These are phyloP conservation scores for Mycetomoellerius zeteki DNA, from an alignment of 1,140 invertebrate genomes.

Conservation along the genomic window DNA sequence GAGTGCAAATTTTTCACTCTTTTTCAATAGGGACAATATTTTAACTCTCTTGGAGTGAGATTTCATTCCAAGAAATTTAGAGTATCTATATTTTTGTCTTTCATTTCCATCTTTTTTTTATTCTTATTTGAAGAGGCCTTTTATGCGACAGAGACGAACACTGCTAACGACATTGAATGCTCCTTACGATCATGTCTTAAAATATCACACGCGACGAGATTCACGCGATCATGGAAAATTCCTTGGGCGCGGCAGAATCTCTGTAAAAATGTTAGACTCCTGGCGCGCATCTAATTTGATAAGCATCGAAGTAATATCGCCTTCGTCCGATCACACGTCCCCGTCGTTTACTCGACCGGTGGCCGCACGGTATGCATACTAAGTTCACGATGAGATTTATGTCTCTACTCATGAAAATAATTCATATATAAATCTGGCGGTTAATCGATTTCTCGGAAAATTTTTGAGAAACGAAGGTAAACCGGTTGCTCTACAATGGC, in stretches of 20 bases:
- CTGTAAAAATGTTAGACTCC: constrained; percentile 21
- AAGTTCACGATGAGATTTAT: constrained; percentile 72
- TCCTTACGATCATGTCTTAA: background rate
- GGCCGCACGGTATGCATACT: constrained; percentile 69
- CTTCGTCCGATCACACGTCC: constrained; percentile 69
- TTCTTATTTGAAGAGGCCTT: background rate
- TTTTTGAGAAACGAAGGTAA: constrained; percentile 53
- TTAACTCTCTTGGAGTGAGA: no score
- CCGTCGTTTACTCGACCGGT: constrained; percentile 63
- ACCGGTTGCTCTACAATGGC: constrained; percentile 8
- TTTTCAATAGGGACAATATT: no score
- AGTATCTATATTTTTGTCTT: background rate
- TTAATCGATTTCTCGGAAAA: constrained; percentile 66
- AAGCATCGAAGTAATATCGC: constrained; percentile 71
- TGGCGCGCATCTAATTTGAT: constrained; percentile 58
- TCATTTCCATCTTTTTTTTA: background rate
- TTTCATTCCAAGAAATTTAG: no score
- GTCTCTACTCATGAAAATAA: constrained; percentile 35
- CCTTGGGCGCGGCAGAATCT: background rate
- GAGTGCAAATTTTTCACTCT: no score
- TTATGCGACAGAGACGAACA: background rate
- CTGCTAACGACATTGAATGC: background rate
- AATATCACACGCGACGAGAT: constrained; percentile 1
- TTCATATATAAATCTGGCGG: constrained; percentile 45
- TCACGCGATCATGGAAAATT: constrained; percentile 22